Evolutionary conservation across 2,113 vertebrate species (phyloP).

Genomic region (Marmota flaviventris): DNA sequence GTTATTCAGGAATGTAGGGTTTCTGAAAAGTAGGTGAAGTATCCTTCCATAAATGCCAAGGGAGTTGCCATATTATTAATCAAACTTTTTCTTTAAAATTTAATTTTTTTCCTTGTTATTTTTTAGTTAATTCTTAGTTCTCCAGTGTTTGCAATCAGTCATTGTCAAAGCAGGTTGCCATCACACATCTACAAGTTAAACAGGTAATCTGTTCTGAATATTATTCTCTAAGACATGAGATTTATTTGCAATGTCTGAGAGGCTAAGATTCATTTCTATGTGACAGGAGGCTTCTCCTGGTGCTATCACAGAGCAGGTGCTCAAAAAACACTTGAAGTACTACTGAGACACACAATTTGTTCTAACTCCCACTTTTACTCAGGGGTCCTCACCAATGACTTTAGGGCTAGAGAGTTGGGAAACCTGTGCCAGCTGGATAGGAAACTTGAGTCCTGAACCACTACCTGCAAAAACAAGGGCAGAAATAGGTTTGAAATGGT

Average conservation of each 20-base stretch:
- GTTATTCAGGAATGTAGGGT: background rate
- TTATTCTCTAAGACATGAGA: background rate
- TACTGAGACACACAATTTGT: background rate
- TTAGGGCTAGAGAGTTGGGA: background rate
- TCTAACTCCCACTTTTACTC: background rate
- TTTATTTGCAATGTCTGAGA: background rate
- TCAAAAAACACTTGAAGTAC: background rate
- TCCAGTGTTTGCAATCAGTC: background rate
- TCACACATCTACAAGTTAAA: background rate
- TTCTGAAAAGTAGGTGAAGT: slow-evolving; percentile 22
- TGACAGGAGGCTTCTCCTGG: background rate
- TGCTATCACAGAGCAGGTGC: background rate
- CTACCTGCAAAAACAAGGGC: background rate
- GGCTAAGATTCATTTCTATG: background rate
- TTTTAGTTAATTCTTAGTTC: slow-evolving; percentile 52
- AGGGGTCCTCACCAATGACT: background rate
- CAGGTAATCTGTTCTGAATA: background rate
- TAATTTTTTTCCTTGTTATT: background rate
- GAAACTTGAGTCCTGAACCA: background rate
- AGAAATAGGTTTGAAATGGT: background rate
- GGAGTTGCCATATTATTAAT: background rate
- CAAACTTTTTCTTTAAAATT: slow-evolving; percentile 24
- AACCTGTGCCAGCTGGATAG: background rate
- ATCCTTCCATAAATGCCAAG: background rate
- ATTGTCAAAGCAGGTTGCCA: background rate